A percentile compares a stretch with the other conserved stretches of the same genome.
Evolutionary conservation across 2,113 vertebrate genomes (phyloP).

Genomic region (Accipiter virgatus): DNA sequence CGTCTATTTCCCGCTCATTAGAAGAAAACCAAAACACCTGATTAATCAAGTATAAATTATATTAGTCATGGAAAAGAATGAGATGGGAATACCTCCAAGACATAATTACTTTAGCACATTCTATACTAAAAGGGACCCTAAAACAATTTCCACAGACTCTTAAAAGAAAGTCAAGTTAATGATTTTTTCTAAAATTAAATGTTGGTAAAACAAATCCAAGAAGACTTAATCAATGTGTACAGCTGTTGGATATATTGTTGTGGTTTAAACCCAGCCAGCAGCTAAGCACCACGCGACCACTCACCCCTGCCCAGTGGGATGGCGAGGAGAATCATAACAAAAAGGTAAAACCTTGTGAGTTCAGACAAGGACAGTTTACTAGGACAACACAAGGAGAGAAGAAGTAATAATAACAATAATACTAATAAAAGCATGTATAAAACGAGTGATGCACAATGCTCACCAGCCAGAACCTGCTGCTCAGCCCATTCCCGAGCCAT

Average conservation of each 20-base stretch:
- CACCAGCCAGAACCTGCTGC: too few species aligned
- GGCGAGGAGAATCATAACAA: too few species aligned
- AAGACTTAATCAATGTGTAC: background rate
- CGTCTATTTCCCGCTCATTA: background rate
- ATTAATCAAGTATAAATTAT: background rate
- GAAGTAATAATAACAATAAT: too few species aligned
- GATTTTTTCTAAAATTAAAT: background rate
- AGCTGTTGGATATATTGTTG: background rate
- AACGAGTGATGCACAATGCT: too few species aligned
- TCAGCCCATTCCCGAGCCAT: too few species aligned
- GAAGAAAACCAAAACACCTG: background rate
- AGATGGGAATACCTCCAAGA: background rate
- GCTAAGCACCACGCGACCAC: too few species aligned
- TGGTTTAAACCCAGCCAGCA: too few species aligned
- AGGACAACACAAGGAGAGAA: too few species aligned
- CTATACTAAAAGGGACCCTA: background rate
- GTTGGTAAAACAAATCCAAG: background rate
- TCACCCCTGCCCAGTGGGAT: too few species aligned
- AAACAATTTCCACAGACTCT: background rate
- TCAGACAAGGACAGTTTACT: too few species aligned
- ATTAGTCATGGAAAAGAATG: background rate
- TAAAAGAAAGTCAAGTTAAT: background rate
- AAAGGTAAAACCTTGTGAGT: too few species aligned
- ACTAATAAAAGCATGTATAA: too few species aligned
- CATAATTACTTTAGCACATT: background rate